phyloP scores from a whole-genome alignment of 2,113 vertebrate species.

The Carollia perspicillata region DNA sequence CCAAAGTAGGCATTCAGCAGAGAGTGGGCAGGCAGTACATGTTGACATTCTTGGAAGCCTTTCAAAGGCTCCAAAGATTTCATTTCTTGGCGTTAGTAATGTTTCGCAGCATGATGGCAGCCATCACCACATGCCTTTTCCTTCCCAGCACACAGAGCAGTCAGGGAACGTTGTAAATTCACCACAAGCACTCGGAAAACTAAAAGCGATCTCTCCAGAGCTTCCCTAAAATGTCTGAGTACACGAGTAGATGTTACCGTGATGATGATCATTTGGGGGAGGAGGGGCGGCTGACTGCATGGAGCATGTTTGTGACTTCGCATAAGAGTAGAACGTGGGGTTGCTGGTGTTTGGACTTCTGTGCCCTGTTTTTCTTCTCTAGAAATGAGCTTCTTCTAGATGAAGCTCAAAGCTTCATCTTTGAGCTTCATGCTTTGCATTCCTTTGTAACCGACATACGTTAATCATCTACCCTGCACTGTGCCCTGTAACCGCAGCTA shows the following conservation, averaged over 20 bases:
- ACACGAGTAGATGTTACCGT: not conserved
- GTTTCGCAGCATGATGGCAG: conserved; percentile 62
- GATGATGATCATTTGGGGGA: not conserved
- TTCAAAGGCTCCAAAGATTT: conserved; percentile 71
- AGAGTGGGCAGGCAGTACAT: conserved; percentile 74
- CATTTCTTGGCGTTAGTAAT: conserved; percentile 73
- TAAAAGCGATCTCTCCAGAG: not conserved
- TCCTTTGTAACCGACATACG: not conserved
- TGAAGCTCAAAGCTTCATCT: not conserved
- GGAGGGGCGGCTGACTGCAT: not conserved
- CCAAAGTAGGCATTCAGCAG: conserved; percentile 71
- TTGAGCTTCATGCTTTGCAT: not conserved
- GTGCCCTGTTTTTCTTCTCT: not conserved
- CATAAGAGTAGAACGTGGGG: not conserved
- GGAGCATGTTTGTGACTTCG: conserved; percentile 17
- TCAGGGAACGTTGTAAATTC: not conserved
- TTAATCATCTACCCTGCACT: not conserved
- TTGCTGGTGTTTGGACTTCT: not conserved
- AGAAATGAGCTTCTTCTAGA: conserved; percentile 26
- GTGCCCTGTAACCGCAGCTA: not conserved
- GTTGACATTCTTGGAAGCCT: conserved; percentile 74
- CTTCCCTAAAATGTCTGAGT: conserved; percentile 35
- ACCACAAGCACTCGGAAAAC: conserved; percentile 64
- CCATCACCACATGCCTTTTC: conserved; percentile 39
- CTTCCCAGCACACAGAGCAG: conserved; percentile 39